phyloP scores from a whole-genome alignment of 2,113 vertebrate genomes.

The Polyodon spathula region DNA sequence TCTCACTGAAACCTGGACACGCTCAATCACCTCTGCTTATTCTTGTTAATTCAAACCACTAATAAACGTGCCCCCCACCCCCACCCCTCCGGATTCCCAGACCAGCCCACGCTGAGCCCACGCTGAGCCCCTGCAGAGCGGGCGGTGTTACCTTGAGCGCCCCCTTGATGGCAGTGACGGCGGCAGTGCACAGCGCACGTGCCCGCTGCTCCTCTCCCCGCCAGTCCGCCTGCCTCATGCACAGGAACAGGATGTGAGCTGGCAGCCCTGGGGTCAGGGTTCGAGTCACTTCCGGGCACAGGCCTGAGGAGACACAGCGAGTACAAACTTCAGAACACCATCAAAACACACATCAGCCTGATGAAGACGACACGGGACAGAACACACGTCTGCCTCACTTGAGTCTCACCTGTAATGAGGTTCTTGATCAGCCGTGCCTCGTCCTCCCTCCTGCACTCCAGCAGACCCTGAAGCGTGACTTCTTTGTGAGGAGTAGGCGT shows the following conservation, averaged over 20 bases:
- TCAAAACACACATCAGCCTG: background rate
- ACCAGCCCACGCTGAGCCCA: background rate
- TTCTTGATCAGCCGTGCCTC: slow-evolving; percentile 58
- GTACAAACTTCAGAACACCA: background rate
- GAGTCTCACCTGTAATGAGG: slow-evolving; percentile 56
- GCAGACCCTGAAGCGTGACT: slow-evolving; percentile 38
- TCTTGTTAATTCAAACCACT: no score
- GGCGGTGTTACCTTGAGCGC: slow-evolving; percentile 52
- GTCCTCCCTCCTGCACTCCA: slow-evolving; percentile 58
- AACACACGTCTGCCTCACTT: no score
- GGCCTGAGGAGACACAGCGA: slow-evolving; percentile 35
- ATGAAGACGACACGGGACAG: no score
- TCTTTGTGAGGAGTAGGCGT: background rate
- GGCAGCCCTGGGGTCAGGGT: slow-evolving; percentile 45
- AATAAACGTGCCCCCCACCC: no score
- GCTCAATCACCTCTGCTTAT: no score
- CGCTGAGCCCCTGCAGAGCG: background rate
- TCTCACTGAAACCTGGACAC: no score
- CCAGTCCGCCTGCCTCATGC: slow-evolving; percentile 50
- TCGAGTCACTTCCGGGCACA: slow-evolving; percentile 42
- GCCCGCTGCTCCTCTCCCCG: slow-evolving; percentile 32
- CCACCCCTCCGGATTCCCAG: no score
- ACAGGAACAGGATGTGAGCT: slow-evolving; percentile 59
- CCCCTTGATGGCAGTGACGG: slow-evolving; percentile 49
- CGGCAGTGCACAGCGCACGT: slow-evolving; percentile 35